Conservation (phyloP, 2,113 vertebrate species). For the Speoplatyrhinus poulsoni region DNA sequence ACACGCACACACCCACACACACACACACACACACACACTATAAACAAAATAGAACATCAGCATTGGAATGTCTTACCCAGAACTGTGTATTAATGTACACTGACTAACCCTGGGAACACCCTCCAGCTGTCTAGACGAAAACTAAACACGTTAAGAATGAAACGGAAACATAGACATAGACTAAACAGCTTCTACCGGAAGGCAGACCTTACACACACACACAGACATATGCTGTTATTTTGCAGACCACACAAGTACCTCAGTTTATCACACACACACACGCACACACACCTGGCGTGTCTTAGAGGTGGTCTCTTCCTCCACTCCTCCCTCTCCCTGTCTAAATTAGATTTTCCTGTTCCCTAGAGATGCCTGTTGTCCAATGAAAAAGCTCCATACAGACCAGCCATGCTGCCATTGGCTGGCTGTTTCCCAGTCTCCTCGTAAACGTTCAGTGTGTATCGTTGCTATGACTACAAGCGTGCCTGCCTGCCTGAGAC, state of each 20-base stretch:
- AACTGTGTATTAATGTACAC: slow-evolving; percentile 18
- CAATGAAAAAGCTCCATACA: slow-evolving; percentile 56
- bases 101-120: slow-evolving; percentile 53
- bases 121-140: slow-evolving; percentile 61
- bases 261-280: slow-evolving; percentile 12
- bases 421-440: slow-evolving; percentile 33
- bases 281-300: slow-evolving; percentile 10
- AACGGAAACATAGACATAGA: slow-evolving; percentile 31
- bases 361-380: slow-evolving; percentile 57
- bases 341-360: slow-evolving; percentile 58
- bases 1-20: not conserved
- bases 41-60: not conserved
- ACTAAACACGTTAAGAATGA: slow-evolving; percentile 39
- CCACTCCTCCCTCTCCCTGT: slow-evolving; percentile 24
- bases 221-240: slow-evolving; percentile 13
- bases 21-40: slow-evolving; percentile 9
- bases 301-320: not conserved
- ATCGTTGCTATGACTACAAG: slow-evolving; percentile 52
- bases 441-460: slow-evolving; percentile 36
- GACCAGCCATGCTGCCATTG: slow-evolving; percentile 32
- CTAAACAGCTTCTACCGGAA: slow-evolving; percentile 39
- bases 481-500: slow-evolving; percentile 68
- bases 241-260: slow-evolving; percentile 47
- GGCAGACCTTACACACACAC: slow-evolving; percentile 18
- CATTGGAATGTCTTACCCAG: slow-evolving; percentile 9